Evolutionary conservation across 2,797 vertebrate species (phyloP), one percentile per base, ranked within the genome.

Genomic region (Bovichtus variegatus): DNA sequence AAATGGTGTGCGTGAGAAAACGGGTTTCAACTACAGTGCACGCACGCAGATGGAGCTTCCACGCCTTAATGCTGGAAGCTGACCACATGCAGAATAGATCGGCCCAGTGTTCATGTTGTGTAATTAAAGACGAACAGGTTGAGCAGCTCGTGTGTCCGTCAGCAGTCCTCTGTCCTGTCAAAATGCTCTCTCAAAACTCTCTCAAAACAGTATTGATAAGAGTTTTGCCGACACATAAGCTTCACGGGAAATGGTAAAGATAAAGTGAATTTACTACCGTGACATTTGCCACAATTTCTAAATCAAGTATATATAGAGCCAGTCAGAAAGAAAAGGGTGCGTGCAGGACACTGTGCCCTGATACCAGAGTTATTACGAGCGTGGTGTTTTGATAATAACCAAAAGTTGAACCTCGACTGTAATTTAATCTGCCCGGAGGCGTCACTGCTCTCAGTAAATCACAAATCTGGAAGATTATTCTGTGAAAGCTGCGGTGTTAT

Each of bases 351-450:
- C 57, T 9, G 21, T 49, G 27, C 4, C 53, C 63, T n/a, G 23
- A 70, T 58, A 61, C 5, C n/a, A 49, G 15, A 65, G 60, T 70
- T 76, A 47, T 40, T 71, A 68, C 36, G 40, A 43, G 6, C 49
- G 50, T 16, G 2, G 36, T 83, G 74, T 67, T 16, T 66, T 70
- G 50, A 80, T 76, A 69, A 70, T 16, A 72, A 57, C 6, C 44
- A 54, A 40, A n/a, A 9, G 16, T 1, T 71, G 34, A 81, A 40
- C 34, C 27, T 31, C 2, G 6, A 53, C 53, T 61, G 73, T 51
- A 59, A 75, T 69, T 57, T 36, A 49, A 50, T 73, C 66, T 19
- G 13, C 57, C 81, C 18, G 10, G 7, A 49, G 54, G n/a, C 11
- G 25, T 55, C 70, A 49, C n/a, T 9, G 55, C 41, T 62, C 27